A percentile compares a stretch with the other conserved stretches of the same genome.
Conservation (phyloP, 2,113 vertebrate species). For the Corynorhinus townsendii region DNA sequence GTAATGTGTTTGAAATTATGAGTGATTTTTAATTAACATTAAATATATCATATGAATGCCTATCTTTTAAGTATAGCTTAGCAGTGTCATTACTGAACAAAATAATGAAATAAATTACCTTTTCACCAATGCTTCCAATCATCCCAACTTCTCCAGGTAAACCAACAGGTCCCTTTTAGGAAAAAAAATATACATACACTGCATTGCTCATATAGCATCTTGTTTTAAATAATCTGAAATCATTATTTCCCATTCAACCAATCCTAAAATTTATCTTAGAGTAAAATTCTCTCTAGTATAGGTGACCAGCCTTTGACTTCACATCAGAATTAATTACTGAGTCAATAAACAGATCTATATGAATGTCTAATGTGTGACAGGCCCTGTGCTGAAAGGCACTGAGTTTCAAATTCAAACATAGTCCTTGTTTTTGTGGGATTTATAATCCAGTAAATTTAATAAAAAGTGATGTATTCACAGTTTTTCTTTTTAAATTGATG, state of each 20-base stretch:
- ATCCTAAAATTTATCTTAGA: background rate
- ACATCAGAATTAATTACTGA: constrained; percentile 7
- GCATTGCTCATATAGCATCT: background rate
- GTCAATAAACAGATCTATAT: background rate
- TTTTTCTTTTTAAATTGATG: background rate
- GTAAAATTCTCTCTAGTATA: background rate
- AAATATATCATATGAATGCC: background rate
- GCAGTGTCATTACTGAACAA: background rate
- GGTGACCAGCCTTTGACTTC: background rate
- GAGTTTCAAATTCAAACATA: background rate
- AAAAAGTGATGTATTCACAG: background rate
- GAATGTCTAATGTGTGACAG: background rate
- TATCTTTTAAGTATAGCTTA: background rate
- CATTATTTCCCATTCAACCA: background rate
- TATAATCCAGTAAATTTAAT: background rate
- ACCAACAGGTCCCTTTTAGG: constrained; percentile 87
- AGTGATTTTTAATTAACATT: background rate
- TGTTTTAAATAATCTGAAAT: background rate
- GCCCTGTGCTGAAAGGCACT: background rate
- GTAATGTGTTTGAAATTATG: background rate
- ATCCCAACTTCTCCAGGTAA: constrained; percentile 88
- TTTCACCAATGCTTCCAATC: constrained; percentile 91
- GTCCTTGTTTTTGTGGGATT: background rate
- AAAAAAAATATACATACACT: background rate
- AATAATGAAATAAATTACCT: constrained; percentile 81